phyloP scores from a whole-genome alignment of 2,888 invertebrate genomes.

The Himalopsyche japonica region DNA sequence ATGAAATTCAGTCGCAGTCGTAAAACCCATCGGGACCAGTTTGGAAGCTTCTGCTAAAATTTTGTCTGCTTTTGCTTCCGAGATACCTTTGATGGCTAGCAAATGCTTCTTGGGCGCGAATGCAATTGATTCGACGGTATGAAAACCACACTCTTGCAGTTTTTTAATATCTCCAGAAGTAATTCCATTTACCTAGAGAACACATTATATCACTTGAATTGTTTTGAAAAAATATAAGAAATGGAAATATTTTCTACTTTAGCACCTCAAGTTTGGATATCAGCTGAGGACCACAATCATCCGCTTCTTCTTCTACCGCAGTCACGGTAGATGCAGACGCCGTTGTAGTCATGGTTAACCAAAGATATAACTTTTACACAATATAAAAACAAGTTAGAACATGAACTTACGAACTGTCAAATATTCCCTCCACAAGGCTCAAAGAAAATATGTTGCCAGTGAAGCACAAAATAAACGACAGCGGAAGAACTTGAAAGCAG shows the following conservation, averaged over 20 bases:
- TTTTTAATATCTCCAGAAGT: constrained; percentile 90
- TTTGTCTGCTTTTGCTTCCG: constrained; percentile 97
- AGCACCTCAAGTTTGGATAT: constrained; percentile 73
- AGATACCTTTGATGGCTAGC: constrained; percentile 89
- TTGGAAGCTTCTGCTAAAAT: constrained; percentile 88
- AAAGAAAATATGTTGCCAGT: too few species aligned
- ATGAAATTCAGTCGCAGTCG: constrained; percentile 95
- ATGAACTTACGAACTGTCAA: constrained; percentile 19
- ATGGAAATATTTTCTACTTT: not conserved
- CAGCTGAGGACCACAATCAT: constrained; percentile 73
- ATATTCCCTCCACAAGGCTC: constrained; percentile 16
- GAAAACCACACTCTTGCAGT: constrained; percentile 88
- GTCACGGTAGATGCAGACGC: constrained; percentile 59
- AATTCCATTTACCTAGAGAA: constrained; percentile 83
- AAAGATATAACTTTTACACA: not conserved
- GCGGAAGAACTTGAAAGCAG: too few species aligned
- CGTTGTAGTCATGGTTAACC: constrained; percentile 47
- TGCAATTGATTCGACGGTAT: constrained; percentile 94
- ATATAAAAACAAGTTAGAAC: not conserved
- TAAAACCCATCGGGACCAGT: constrained; percentile 96
- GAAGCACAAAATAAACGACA: too few species aligned
- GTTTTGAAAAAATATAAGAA: not conserved
- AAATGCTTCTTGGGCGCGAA: constrained; percentile 93
- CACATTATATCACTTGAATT: constrained; percentile 29
- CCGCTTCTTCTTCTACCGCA: constrained; percentile 60